Conservation (phyloP, 1,140 invertebrate species). For the Drosophila lowei region DNA sequence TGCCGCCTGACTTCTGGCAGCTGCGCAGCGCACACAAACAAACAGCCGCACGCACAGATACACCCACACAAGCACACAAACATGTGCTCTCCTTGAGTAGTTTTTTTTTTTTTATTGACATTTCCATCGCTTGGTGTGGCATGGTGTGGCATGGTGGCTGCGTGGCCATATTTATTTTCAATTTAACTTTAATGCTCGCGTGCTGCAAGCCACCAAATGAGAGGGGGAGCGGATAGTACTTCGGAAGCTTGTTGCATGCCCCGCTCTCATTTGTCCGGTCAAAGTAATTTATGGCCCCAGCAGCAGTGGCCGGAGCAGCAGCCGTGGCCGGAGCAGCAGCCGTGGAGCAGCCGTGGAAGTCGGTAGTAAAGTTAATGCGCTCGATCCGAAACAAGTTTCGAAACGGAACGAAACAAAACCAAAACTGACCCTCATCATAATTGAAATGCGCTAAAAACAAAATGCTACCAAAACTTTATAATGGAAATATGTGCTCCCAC, state of each 20-base stretch:
- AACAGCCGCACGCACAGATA: constrained; percentile 5
- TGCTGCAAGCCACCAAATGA: constrained; percentile 47
- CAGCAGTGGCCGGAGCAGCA: constrained; percentile 36
- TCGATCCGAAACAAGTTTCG: constrained; percentile 40
- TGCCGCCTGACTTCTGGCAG: not conserved
- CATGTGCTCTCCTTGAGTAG: constrained; percentile 15
- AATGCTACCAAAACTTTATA: constrained; percentile 61
- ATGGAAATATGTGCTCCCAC: constrained; percentile 30
- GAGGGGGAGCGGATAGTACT: constrained; percentile 8
- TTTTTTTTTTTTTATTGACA: constrained; percentile 58
- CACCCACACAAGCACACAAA: constrained; percentile 14
- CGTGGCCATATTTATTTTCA: constrained; percentile 71
- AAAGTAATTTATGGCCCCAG: constrained; percentile 64
- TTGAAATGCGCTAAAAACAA: constrained; percentile 71
- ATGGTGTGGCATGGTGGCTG: constrained; percentile 1
- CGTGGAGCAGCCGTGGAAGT: constrained; percentile 29
- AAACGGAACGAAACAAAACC: not conserved
- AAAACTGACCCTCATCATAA: constrained; percentile 72
- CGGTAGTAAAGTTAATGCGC: constrained; percentile 69
- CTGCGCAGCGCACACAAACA: constrained; percentile 5
- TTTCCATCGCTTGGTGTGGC: constrained; percentile 33
- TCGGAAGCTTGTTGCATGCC: constrained; percentile 64
- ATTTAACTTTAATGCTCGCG: constrained; percentile 68
- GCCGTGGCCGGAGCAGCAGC: constrained; percentile 33
- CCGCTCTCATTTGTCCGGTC: constrained; percentile 48